Conservation (phyloP, 2,888 invertebrate genomes). For the Melinaea menophilus region DNA sequence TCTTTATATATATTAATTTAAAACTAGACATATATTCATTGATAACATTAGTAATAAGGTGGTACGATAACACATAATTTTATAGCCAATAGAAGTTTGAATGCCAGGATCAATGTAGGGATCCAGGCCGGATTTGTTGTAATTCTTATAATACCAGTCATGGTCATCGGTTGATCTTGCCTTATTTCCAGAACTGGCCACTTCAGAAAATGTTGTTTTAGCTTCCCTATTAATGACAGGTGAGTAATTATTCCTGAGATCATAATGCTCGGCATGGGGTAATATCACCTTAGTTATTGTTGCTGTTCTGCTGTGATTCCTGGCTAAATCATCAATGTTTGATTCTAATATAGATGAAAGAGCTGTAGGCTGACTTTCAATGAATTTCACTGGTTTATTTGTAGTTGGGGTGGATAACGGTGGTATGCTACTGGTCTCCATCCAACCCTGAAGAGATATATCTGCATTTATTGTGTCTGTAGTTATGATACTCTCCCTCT, state of each 20-base stretch:
- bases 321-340: conserved; percentile 61
- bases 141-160: conserved; percentile 93
- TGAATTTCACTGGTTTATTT: conserved; percentile 54
- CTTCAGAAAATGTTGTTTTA: conserved; percentile 64
- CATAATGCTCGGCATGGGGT: conserved; percentile 59
- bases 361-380: conserved; percentile 68
- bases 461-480: conserved; percentile 65
- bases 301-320: conserved; percentile 60
- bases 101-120: conserved; percentile 70
- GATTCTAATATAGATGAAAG: conserved; percentile 81
- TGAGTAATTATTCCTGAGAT: conserved; percentile 53
- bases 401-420: conserved; percentile 49
- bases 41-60: conserved; percentile 22
- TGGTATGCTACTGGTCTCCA: conserved; percentile 59
- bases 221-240: conserved; percentile 64
- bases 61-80: conserved; percentile 27
- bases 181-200: conserved; percentile 60
- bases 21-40: conserved; percentile 1
- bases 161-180: conserved; percentile 74
- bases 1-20: conserved; percentile 10
- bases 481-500: conserved; percentile 68
- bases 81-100: conserved; percentile 41
- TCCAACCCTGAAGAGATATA: conserved; percentile 64
- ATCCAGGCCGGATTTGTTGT: conserved; percentile 80
- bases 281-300: conserved; percentile 69